phyloP scores from a whole-genome alignment of 2,888 invertebrate species.

The Campoplex capitator region DNA sequence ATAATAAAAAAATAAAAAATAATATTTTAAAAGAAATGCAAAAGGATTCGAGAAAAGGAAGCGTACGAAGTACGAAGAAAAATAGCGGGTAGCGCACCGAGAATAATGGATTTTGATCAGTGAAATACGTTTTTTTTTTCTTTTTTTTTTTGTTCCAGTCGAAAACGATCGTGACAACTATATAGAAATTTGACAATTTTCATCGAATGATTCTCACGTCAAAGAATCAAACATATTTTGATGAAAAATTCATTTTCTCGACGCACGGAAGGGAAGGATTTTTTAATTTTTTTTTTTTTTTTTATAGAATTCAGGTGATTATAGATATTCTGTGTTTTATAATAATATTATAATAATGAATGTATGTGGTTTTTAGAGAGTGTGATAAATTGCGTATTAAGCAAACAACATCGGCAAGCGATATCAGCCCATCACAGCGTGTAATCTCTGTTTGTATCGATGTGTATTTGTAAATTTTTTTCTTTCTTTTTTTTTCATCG shows the following conservation, averaged over 20 bases:
- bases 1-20: no score
- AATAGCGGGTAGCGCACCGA: constrained; percentile 5
- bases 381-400: constrained; percentile 70
- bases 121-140: background rate
- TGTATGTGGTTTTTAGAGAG: constrained; percentile 38
- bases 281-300: background rate
- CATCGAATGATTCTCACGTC: background rate
- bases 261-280: background rate
- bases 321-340: constrained; percentile 42
- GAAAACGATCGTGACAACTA: no score
- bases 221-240: background rate
- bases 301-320: constrained; percentile 18
- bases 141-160: no score
- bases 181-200: background rate
- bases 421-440: constrained; percentile 80
- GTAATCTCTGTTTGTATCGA: constrained; percentile 67
- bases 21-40: background rate
- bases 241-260: constrained; percentile 23
- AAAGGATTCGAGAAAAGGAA: constrained; percentile 24
- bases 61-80: constrained; percentile 38
- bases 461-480: constrained; percentile 2
- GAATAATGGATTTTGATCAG: constrained; percentile 14
- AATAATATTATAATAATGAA: constrained; percentile 32
- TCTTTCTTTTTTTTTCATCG: background rate
- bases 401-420: constrained; percentile 80